Evolutionary conservation across 2,113 vertebrate species (phyloP).

Genomic region (Ceyx margarethae): DNA sequence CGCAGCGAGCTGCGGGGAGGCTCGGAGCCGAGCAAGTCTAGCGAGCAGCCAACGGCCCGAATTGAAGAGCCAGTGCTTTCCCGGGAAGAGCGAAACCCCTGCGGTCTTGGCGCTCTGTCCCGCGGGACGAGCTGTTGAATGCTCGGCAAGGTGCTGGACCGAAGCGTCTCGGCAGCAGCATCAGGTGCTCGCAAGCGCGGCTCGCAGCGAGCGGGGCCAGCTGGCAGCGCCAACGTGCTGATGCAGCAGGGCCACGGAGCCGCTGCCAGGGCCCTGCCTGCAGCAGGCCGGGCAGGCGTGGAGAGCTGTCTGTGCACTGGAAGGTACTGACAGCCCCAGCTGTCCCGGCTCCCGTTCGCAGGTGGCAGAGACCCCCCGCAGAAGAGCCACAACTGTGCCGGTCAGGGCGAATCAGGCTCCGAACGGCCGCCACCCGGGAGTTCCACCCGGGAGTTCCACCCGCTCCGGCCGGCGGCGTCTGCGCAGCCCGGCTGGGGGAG

Average conservation of each 20-base stretch:
- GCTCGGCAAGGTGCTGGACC: not conserved
- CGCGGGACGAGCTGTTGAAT: not conserved
- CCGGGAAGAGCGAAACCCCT: not conserved
- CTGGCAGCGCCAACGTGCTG: conserved; percentile 27
- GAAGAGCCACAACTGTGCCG: conserved; percentile 4
- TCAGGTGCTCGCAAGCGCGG: not conserved
- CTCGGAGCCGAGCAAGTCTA: not conserved
- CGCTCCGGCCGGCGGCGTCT: not conserved
- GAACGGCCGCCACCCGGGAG: not conserved
- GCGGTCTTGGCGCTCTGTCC: not conserved
- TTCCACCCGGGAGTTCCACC: rapidly evolving
- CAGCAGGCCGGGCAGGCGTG: not conserved
- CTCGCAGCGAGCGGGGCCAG: not conserved
- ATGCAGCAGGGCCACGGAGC: not conserved
- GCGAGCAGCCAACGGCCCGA: not conserved
- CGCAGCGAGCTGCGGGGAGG: not conserved
- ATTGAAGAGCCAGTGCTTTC: not conserved
- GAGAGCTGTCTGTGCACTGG: not conserved
- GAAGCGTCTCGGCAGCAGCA: not conserved
- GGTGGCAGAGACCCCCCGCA: not conserved
- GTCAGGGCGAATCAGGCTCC: not conserved
- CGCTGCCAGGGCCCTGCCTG: conserved; percentile 24
- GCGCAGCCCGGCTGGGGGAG: not conserved
- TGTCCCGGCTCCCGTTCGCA: not conserved
- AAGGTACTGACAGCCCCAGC: conserved; percentile 30